These are phyloP conservation scores for Priocnemis perturbator DNA, from an alignment of 2,888 invertebrate genomes.

Conservation along the genomic window DNA sequence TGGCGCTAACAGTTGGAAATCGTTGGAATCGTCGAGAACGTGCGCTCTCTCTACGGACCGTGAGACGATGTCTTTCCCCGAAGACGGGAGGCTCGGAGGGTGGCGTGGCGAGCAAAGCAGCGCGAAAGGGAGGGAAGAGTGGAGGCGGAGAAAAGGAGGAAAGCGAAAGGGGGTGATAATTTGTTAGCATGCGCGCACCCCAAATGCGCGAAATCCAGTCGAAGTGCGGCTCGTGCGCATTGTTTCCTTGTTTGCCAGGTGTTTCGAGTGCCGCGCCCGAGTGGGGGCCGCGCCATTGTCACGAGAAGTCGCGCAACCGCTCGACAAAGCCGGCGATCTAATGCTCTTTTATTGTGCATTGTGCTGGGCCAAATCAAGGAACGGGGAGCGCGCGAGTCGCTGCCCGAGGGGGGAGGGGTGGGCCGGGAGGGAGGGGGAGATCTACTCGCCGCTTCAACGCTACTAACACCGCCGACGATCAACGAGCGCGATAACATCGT, in stretches of 20 bases:
- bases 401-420: too few relatives aligned
- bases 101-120: neutral
- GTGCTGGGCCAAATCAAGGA: constrained; percentile 67
- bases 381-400: constrained; percentile 47
- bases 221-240: constrained; percentile 68
- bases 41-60: too few relatives aligned
- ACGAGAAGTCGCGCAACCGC: constrained; percentile 67
- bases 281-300: constrained; percentile 71
- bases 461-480: neutral
- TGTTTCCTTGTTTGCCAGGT: constrained; percentile 75
- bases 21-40: too few relatives aligned
- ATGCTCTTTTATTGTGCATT: constrained; percentile 76
- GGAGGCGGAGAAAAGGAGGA: constrained; percentile 20
- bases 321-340: constrained; percentile 74
- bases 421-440: neutral
- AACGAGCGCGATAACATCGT: neutral
- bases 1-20: too few relatives aligned
- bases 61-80: too few relatives aligned
- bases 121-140: constrained; percentile 10
- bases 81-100: too few relatives aligned
- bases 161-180: constrained; percentile 65
- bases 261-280: constrained; percentile 70
- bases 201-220: constrained; percentile 73
- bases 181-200: constrained; percentile 69
- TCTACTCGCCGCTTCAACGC: constrained; percentile 3